Conservation (phyloP, 2,888 invertebrate genomes). For the Drosophila tanythrix region DNA sequence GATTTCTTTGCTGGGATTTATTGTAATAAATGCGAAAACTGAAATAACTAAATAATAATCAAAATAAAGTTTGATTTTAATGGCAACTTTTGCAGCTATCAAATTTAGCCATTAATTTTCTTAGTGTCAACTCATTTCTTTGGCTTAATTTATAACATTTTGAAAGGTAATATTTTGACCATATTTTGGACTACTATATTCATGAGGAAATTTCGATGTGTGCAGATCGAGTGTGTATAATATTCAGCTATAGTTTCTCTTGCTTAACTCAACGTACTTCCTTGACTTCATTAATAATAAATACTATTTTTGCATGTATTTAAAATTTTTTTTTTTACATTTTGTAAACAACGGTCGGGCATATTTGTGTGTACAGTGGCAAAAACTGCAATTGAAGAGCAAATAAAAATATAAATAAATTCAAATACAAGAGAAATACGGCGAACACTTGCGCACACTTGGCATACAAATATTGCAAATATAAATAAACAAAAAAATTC, state of each 20-base stretch:
- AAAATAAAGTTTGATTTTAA: not conserved
- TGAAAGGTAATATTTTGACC: not conserved
- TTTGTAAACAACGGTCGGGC: conserved; percentile 13
- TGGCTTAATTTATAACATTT: not conserved
- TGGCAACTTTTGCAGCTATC: not conserved
- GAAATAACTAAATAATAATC: not conserved
- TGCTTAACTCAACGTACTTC: conserved; percentile 9
- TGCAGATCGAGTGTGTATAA: not conserved
- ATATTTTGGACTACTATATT: not conserved
- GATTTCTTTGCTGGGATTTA: not conserved
- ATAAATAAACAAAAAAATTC: conserved; percentile 36
- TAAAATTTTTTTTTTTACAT: not conserved
- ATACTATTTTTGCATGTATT: not conserved
- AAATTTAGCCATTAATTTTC: not conserved
- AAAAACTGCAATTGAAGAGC: conserved; percentile 25
- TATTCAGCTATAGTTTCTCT: not conserved
- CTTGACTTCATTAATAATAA: conserved; percentile 22
- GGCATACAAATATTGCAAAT: conserved; percentile 23
- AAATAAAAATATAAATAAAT: conserved; percentile 46
- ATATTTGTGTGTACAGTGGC: conserved; percentile 7
- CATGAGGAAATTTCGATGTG: not conserved
- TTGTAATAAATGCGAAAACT: not conserved
- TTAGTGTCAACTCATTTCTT: not conserved
- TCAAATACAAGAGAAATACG: conserved; percentile 16
- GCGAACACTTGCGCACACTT: conserved; percentile 13